A percentile compares a stretch with the other conserved stretches of the same genome.
These are phyloP conservation scores for Pica pica DNA, from an alignment of 2,113 vertebrate species.

Conservation along the genomic window DNA sequence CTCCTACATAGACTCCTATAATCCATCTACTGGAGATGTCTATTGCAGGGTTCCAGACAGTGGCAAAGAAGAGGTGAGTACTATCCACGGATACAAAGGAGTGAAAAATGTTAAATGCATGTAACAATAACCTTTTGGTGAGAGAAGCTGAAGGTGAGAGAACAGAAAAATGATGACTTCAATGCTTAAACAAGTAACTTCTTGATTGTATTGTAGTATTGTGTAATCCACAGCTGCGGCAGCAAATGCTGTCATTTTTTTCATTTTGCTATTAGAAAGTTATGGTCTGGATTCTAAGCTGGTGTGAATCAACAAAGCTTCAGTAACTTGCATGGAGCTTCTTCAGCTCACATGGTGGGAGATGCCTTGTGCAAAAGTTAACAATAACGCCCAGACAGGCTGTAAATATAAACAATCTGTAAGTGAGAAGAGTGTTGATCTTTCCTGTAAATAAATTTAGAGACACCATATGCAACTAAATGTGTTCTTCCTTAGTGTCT, in stretches of 20 bases:
- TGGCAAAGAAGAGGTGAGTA: conserved; percentile 85
- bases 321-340: not conserved
- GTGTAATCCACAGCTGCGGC: rapidly evolving
- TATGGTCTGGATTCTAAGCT: not conserved
- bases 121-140: not conserved
- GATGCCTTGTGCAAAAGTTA: not conserved
- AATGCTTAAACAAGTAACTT: not conserved
- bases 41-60: conserved; percentile 93
- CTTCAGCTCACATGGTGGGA: not conserved
- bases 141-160: not conserved
- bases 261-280: not conserved
- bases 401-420: not conserved
- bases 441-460: not conserved
- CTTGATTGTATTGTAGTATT: not conserved
- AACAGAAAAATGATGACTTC: not conserved
- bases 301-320: not conserved
- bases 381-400: not conserved
- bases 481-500: not conserved
- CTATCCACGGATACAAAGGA: not conserved
- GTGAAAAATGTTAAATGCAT: not conserved
- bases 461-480: not conserved
- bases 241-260: not conserved
- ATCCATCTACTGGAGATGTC: conserved; percentile 86
- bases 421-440: not conserved
- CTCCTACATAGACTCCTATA: conserved; percentile 84